Conservation (phyloP, 2,113 vertebrate species). For the Pelmatolapia mariae region DNA sequence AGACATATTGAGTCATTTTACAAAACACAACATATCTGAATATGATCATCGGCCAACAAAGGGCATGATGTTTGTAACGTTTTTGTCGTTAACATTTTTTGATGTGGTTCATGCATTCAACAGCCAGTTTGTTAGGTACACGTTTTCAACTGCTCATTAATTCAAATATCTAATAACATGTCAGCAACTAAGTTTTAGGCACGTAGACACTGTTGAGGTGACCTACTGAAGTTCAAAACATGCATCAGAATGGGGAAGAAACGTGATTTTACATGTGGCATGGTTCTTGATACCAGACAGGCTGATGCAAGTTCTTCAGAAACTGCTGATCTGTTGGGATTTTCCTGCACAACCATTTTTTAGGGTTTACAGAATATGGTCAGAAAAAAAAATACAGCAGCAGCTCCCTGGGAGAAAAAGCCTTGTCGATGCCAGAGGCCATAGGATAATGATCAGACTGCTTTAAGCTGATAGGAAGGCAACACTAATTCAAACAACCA, state of each 20-base stretch:
- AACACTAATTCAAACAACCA: neutral
- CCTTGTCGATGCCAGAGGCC: neutral
- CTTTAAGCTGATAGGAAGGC: neutral
- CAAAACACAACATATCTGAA: neutral
- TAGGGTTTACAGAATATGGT: neutral
- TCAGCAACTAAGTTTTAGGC: neutral
- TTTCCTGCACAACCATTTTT: neutral
- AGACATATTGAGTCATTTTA: neutral
- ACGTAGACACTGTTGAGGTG: rapidly evolving
- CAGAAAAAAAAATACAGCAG: neutral
- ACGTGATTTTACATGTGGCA: rapidly evolving
- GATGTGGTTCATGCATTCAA: neutral
- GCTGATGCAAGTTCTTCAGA: neutral
- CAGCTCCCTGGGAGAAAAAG: neutral
- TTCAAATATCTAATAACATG: neutral
- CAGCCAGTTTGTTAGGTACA: neutral
- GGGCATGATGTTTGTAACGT: neutral
- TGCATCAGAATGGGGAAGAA: neutral
- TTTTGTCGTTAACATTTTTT: neutral
- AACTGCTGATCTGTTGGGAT: neutral
- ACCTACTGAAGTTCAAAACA: neutral
- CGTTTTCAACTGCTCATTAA: rapidly evolving
- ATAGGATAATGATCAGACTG: rapidly evolving
- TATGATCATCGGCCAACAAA: rapidly evolving
- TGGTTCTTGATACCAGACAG: neutral